Percentiles rank a stretch among this genome's conserved stretches.
Conservation (phyloP, 2,888 invertebrate genomes). For the Chrysotoxum bicinctum region DNA sequence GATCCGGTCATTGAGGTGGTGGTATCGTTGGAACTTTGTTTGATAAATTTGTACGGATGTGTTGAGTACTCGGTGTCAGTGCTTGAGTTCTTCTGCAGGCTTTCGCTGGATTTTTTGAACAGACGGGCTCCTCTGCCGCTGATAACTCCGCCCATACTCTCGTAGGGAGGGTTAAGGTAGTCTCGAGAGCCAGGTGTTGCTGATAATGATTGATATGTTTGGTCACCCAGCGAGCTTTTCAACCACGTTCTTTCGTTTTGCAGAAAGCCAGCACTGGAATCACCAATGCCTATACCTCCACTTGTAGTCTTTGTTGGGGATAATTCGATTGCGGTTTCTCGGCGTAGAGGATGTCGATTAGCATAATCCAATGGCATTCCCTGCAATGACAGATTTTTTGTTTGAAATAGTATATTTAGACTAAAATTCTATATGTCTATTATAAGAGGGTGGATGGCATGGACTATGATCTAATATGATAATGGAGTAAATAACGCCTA, state of each 20-base stretch:
- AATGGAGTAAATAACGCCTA: no score
- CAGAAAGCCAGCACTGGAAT: conserved; percentile 75
- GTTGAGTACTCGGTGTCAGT: conserved; percentile 81
- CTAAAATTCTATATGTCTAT: no score
- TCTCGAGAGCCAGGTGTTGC: conserved; percentile 79
- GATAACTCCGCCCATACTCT: conserved; percentile 65
- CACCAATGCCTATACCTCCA: conserved; percentile 73
- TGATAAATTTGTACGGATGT: conserved; percentile 81
- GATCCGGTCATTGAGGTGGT: conserved; percentile 81
- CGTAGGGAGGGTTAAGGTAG: conserved; percentile 79
- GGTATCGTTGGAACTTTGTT: conserved; percentile 82
- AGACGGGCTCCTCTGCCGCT: conserved; percentile 75
- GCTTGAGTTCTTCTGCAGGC: conserved; percentile 81
- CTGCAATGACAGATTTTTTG: no score
- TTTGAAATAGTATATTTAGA: no score
- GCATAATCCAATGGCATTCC: conserved; percentile 79
- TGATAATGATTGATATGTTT: conserved; percentile 77
- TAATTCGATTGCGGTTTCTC: conserved; percentile 81
- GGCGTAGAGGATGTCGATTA: conserved; percentile 80
- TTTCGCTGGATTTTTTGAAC: conserved; percentile 81
- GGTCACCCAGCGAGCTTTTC: conserved; percentile 79
- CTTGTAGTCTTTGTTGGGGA: conserved; percentile 80
- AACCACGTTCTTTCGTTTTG: conserved; percentile 79
- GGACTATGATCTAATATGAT: no score
- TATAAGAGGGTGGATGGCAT: no score